Evolutionary conservation across 2,888 invertebrate species (phyloP), one percentile per base, ranked within the genome.

Genomic region (Apodemia duryi): DNA sequence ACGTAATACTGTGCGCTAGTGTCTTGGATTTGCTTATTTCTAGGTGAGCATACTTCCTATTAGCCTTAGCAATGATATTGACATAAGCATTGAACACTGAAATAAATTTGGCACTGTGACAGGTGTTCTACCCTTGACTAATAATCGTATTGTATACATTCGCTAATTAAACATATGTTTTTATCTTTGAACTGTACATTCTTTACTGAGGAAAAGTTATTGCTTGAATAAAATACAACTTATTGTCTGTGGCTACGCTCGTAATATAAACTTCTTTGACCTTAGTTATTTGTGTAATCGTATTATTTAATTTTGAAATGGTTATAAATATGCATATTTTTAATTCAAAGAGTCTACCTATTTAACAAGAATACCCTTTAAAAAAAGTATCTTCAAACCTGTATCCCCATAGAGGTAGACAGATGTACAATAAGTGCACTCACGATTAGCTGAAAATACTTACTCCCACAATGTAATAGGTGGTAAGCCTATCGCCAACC

Each of bases 31-130:
- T 66, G 73, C 71, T 76, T 69, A 75, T 73, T 73, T 77, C 76
- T 77, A 67, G 88, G 89, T 88, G 81, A 89, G 88, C 85, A 65
- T 41, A 46, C 51, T 69, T 61, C 73, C 41, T 35, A 63, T 66
- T 68, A 62, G 54, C 62, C 43, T 68, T 73, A 67, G 76, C 81
- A 82, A 75, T 85, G 82, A 82, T 83, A 82, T 83, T 84, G 81
- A 73, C 72, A 63, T 6, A n/a, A 66, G 72, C 69, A 70, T 69
- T 66, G 70, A 67, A 71, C 78, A 76, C 83, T 82, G 80, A 88
- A 89, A 90, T 90, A 90, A 83, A 81, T 75, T 88, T 89, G 88
- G 88, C 88, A 88, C 78, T 70, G 71, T 68, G 74, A 68, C 75
- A 68, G 70, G 68, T 68, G 69, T 75, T 67, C 54, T 82, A 85